Conservation (phyloP, 2,888 invertebrate genomes). For the Neocrepidodera transversa region DNA sequence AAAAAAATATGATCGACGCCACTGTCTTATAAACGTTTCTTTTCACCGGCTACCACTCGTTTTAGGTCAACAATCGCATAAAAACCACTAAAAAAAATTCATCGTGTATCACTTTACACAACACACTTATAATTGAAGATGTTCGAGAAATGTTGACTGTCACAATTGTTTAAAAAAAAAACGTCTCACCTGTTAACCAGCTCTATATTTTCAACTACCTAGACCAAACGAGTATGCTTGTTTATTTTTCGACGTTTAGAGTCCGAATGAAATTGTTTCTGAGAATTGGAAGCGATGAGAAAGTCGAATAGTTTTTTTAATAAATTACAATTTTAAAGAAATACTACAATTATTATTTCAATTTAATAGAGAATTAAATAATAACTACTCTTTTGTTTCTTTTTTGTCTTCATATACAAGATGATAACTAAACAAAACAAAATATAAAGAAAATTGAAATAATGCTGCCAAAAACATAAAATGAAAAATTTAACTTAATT, state of each 20-base stretch:
- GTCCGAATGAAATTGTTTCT: constrained; percentile 10
- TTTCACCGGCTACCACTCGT: constrained; percentile 23
- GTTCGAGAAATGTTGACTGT: constrained; percentile 29
- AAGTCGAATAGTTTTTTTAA: background rate
- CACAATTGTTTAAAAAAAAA: constrained; percentile 25
- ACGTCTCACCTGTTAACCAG: constrained; percentile 21
- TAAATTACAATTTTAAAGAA: no score
- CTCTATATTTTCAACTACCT: constrained; percentile 16
- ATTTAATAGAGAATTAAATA: no score
- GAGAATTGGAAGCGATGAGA: constrained; percentile 6
- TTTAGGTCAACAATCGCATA: constrained; percentile 33
- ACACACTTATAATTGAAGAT: constrained; percentile 25
- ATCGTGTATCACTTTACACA: constrained; percentile 22
- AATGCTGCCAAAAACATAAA: no score
- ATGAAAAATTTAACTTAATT: no score
- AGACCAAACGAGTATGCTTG: background rate
- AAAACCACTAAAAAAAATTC: constrained; percentile 30
- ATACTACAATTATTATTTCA: no score
- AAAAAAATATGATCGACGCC: no score
- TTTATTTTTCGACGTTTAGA: background rate
- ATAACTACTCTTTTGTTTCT: no score
- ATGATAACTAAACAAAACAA: no score
- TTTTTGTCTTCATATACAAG: no score
- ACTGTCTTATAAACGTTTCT: constrained; percentile 14
- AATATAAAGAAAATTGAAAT: no score